phyloP scores from a whole-genome alignment of 2,888 invertebrate genomes.

The Clanis bilineata region DNA sequence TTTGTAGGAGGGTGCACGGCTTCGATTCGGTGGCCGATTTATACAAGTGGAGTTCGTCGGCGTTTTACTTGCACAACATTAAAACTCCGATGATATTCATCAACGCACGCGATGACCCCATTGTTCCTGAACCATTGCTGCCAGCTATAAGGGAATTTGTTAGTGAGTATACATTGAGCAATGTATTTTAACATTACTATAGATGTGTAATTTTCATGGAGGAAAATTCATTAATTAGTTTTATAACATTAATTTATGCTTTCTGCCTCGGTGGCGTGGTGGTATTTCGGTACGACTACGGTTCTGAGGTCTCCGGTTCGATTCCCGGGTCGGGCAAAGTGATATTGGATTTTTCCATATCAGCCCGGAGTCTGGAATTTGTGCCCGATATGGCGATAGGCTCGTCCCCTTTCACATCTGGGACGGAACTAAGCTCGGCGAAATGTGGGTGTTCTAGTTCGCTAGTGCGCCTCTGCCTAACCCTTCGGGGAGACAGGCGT shows the following conservation, averaged over 20 bases:
- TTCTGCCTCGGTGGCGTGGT: no score
- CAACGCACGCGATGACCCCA: conserved; percentile 95
- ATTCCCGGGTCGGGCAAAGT: no score
- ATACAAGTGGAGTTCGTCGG: conserved; percentile 92
- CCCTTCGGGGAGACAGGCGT: no score
- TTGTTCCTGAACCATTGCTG: conserved; percentile 91
- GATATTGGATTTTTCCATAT: no score
- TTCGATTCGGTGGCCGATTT: conserved; percentile 90
- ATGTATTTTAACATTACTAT: neutral
- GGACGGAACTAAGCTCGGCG: no score
- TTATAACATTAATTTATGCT: no score
- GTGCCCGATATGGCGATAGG: no score
- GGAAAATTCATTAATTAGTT: no score
- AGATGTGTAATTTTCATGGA: neutral
- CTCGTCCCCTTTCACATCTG: no score
- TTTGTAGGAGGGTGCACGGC: conserved; percentile 86
- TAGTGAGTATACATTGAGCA: conserved; percentile 82
- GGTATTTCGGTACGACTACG: no score
- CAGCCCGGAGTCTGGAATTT: no score
- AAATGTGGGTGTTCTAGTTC: neutral
- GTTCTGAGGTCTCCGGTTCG: no score
- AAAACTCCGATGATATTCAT: conserved; percentile 94
- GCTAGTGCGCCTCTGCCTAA: neutral
- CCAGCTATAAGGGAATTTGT: conserved; percentile 88
- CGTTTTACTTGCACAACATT: conserved; percentile 90